Conservation (phyloP, 2,888 invertebrate genomes). For the Tholera decimalis region DNA sequence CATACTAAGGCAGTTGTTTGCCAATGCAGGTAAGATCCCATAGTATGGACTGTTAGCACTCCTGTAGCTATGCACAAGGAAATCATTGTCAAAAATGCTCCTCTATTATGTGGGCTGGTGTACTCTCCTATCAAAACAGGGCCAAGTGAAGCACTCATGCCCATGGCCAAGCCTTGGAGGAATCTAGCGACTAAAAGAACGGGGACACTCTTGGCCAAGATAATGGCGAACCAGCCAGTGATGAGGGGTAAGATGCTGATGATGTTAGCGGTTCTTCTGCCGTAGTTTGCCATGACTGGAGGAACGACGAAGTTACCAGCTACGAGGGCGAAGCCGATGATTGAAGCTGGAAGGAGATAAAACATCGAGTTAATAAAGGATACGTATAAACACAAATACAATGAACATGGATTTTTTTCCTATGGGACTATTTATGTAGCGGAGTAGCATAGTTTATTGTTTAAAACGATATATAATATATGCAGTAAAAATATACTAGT, state of each 20-base stretch:
- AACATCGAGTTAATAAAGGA: neutral
- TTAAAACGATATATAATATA: neutral
- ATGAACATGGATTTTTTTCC: neutral
- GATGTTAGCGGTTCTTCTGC: slow-evolving; percentile 87
- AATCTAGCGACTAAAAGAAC: slow-evolving; percentile 74
- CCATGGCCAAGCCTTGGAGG: slow-evolving; percentile 84
- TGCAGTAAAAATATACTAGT: neutral
- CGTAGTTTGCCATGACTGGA: slow-evolving; percentile 87
- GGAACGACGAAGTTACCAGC: slow-evolving; percentile 75
- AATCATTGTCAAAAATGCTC: slow-evolving; percentile 90
- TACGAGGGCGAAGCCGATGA: slow-evolving; percentile 74
- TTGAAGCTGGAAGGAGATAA: slow-evolving; percentile 73
- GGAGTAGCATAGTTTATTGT: neutral
- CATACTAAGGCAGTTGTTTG: slow-evolving; percentile 87
- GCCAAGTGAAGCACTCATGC: slow-evolving; percentile 84
- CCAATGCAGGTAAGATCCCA: slow-evolving; percentile 92
- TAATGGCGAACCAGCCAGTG: slow-evolving; percentile 89
- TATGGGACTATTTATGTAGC: neutral
- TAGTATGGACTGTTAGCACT: slow-evolving; percentile 90
- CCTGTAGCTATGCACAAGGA: slow-evolving; percentile 91
- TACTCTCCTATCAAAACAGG: slow-evolving; percentile 90
- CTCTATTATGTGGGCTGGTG: slow-evolving; percentile 90
- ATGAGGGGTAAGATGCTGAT: slow-evolving; percentile 83
- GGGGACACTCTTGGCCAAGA: slow-evolving; percentile 73
- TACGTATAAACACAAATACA: neutral